These are phyloP conservation scores for Latrodectus elegans DNA, from an alignment of 2,888 invertebrate species.

Conservation along the genomic window DNA sequence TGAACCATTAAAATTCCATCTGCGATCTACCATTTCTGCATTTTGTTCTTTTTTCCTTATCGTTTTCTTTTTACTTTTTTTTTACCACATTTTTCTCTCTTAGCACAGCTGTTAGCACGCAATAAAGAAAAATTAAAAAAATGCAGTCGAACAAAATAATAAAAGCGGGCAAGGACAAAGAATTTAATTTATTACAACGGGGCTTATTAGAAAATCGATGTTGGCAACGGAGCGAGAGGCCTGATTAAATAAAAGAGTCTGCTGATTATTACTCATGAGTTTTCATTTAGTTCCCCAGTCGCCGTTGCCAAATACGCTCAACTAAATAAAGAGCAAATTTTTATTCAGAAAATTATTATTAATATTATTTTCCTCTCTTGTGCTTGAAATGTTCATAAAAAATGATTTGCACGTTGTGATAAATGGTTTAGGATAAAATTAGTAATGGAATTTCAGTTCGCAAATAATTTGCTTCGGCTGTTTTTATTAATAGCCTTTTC, in stretches of 20 bases:
- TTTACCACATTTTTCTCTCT: slow-evolving; percentile 18
- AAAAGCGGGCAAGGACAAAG: slow-evolving; percentile 35
- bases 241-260: slow-evolving; percentile 54
- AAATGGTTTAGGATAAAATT: slow-evolving; percentile 40
- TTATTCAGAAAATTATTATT: slow-evolving; percentile 54
- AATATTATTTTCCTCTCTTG: slow-evolving; percentile 27
- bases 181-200: slow-evolving; percentile 60
- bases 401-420: slow-evolving; percentile 19
- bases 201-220: slow-evolving; percentile 62
- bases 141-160: slow-evolving; percentile 8
- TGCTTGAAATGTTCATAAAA: not conserved
- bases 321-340: slow-evolving; percentile 27
- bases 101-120: slow-evolving; percentile 42
- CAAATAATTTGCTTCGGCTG: not conserved
- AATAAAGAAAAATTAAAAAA: slow-evolving; percentile 28
- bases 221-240: slow-evolving; percentile 38
- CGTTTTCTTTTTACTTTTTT: slow-evolving; percentile 4
- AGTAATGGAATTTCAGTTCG: slow-evolving; percentile 40
- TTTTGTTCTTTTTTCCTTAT: slow-evolving; percentile 1
- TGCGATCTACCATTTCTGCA: slow-evolving; percentile 13
- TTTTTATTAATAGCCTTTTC: not conserved
- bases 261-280: slow-evolving; percentile 57
- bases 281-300: slow-evolving; percentile 45
- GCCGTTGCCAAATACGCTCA: slow-evolving; percentile 12
- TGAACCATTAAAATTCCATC: slow-evolving; percentile 58